Base-by-base conservation (phyloP, 1,140 invertebrate genomes). In the Armadillidium nasatum region DNA sequence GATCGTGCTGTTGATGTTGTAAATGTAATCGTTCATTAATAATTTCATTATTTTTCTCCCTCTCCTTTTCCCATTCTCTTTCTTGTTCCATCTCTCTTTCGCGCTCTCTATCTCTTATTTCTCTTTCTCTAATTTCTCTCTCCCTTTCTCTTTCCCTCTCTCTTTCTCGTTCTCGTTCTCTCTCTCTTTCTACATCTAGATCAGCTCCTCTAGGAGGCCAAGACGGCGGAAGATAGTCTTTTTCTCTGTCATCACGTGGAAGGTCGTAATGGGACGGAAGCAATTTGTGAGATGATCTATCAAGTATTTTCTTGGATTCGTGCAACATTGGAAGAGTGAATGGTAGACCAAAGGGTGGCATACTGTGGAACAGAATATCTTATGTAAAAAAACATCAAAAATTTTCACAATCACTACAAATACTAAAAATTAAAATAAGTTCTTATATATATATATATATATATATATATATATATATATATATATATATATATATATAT, bases 231-330 rank as follows among this genome's bases (percentile, higher is more conserved):
- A 72, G 67, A 50, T 76, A 75, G 67, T 80, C 79, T 50, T 81
- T 81, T 7, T 79, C 80, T 33, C 73, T 46, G 23, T 44, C 10
- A 44, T 75, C 73, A 22, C 73, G 50, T 15, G 77, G 77, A 33
- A 77, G 77, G 43, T 81, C 80, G 67, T 81, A 81, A 33, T 75
- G 77, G 22, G 77, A 66, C 15, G 79, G 77, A 15, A 73, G 72
- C 73, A 81, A 72, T 11, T 79, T 78, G 75, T 79, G 80, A 22
- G 73, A 74, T n/a, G 74, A 76, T 6, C 80, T 71, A 45, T 81
- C 80, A 50, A 81, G 71, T 44, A 81, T 75, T 72, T 78, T 81
- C 67, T 81, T 81, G 44, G 80, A 77, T 44, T 81, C 78, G 46
- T 81, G 77, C 33, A 81, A 72, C 54, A 77, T 73, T 4, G 80